Conservation (phyloP, 2,888 invertebrate species). For the Hoplodrina blanda region DNA sequence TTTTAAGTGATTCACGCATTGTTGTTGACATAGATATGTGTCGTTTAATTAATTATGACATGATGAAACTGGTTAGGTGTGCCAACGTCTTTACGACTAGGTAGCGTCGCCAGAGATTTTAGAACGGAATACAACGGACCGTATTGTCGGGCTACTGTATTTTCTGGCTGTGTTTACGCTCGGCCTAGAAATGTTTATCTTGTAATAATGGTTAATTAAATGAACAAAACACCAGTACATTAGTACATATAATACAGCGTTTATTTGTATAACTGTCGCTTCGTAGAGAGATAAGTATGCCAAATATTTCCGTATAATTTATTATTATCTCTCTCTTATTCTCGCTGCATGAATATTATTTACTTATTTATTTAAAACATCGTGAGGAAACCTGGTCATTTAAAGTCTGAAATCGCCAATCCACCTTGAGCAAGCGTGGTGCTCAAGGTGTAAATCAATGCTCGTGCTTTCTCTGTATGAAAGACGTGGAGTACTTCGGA, state of each 20-base stretch:
- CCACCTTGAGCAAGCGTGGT: too few relatives aligned
- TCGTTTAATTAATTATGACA: conserved; percentile 12
- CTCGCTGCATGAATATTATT: too few relatives aligned
- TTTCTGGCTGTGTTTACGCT: conserved; percentile 4
- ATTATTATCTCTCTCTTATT: background rate
- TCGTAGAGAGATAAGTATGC: background rate
- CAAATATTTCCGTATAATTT: background rate
- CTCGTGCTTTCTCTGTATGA: too few relatives aligned
- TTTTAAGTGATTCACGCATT: background rate
- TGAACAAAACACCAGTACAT: background rate
- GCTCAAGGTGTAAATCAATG: too few relatives aligned
- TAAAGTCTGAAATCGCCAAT: too few relatives aligned
- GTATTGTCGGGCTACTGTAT: conserved; percentile 19
- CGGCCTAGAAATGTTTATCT: conserved; percentile 1
- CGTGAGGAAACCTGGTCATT: too few relatives aligned
- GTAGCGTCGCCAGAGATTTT: conserved; percentile 8
- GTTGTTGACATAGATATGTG: background rate
- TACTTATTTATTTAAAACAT: too few relatives aligned
- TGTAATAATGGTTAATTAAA: background rate
- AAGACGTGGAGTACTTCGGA: too few relatives aligned
- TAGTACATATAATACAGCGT: background rate
- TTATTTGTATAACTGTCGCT: background rate
- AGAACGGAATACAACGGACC: conserved; percentile 8
- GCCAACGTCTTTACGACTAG: conserved; percentile 22
- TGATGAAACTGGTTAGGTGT: conserved; percentile 7